Base-by-base conservation (phyloP, 2,888 invertebrate genomes). In the Busseola fusca region DNA sequence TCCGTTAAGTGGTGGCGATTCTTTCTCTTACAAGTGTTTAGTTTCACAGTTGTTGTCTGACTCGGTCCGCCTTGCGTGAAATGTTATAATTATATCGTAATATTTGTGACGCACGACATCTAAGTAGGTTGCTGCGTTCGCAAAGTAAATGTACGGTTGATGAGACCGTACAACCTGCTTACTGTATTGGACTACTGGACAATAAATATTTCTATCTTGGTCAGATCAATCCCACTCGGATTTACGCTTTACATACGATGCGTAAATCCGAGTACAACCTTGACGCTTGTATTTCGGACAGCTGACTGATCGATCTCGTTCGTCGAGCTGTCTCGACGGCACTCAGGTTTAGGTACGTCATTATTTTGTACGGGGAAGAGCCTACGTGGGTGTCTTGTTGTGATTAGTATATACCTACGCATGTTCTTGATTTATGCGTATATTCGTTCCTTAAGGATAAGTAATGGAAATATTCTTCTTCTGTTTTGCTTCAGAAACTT, bases 281-380 rank as follows among this genome's bases (percentile, higher is more conserved):
- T 54, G 48, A 27, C 6, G 40, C 40, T 57, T 64, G 40, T 58
- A 4, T 54, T 50, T 27, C 62, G 14, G 71, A 62, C 81, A 64
- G 62, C 14, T 76, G 81, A 72, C 37, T 72, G 81, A 72, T 72
- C 56, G 72, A 68, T 72, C 52, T 63, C 45, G 69, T 72, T 54
- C 66, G 63, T 60, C 66, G 64, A 81, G 72, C 71, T 21, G 52
- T 45, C 40, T 56, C 58, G 25, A 57, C n/a, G 34, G 16, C 45
- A 67, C 54, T 48, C 9, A 45, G 57, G 45, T 64, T 63, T 66
- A 40, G n/a, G 45, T 56, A 64, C 56, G 71, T 60, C 34, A 60
- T 70, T 64, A 78, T 76, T 66, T 66, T 60, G n/a, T 16, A n/a
- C 42, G 42, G 16, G 37, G 14, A 65, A 65, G n/a, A 58, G 21